Percentiles rank a stretch among this genome's conserved stretches.
These are phyloP conservation scores for Gobionotothen gibberifrons DNA, from an alignment of 2,797 vertebrate species.

Conservation along the genomic window DNA sequence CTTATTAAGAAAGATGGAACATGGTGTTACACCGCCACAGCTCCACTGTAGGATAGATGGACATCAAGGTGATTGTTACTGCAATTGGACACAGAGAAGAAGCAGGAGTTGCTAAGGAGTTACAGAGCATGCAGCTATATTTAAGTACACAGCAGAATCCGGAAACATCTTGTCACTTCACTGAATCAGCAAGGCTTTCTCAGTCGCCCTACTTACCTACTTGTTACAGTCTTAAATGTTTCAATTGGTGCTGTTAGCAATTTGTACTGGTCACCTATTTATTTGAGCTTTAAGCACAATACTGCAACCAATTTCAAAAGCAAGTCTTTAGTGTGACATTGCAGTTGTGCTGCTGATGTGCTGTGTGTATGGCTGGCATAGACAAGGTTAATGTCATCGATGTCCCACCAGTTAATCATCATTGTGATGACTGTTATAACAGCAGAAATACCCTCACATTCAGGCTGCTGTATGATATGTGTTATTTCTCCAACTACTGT, in stretches of 20 bases:
- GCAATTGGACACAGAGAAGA: conserved; percentile 26
- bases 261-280: background rate
- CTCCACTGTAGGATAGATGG: conserved; percentile 22
- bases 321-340: background rate
- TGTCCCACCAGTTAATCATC: background rate
- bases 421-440: background rate
- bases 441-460: background rate
- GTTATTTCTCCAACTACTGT: background rate
- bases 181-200: background rate
- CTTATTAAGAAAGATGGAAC: conserved; percentile 49
- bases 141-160: conserved; percentile 1
- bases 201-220: background rate
- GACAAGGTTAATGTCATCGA: background rate
- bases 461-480: background rate
- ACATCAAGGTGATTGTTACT: conserved; percentile 24
- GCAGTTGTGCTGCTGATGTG: conserved; percentile 1
- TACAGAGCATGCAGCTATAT: conserved; percentile 2
- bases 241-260: background rate
- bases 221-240: background rate
- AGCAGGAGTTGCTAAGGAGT: conserved; percentile 25
- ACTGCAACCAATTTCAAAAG: conserved; percentile 8
- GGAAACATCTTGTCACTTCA: background rate
- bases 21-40: conserved; percentile 11
- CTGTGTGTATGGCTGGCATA: background rate
- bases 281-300: background rate